Base-by-base conservation (phyloP, 2,888 invertebrate genomes). In the Cheilosia variabilis region DNA sequence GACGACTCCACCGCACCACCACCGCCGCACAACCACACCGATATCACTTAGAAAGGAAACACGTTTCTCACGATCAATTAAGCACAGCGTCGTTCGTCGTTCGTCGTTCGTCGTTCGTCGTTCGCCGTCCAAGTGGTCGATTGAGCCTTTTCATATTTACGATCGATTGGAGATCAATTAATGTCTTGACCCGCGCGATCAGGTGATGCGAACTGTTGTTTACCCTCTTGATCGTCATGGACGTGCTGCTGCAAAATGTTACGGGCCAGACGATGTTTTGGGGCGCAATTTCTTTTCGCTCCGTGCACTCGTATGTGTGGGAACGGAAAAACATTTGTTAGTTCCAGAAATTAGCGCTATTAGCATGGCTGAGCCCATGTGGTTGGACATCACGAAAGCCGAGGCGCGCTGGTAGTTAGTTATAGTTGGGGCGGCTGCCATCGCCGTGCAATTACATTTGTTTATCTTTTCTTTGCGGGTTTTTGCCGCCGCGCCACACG, bases 1-100 rank as follows among this genome's bases (percentile, higher is more conserved):
- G 84, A 47, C 80, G 27, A 27, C 27, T 5, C 5, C 27, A 27
- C 45, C 52, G 22, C 24, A 24, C 52, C n/a, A 1, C 45, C 2
- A 2, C 4, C 45, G 13, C n/a, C 45, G 17, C n/a, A 7, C n/a
- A n/a, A 4, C 45, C 37, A 37, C 13, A 37, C 37, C 13, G 37
- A 37, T 37, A 27, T n/a, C 60, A 60, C 81, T 86, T 86, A 77
- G 81, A 86, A 81, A 86, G 86, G 76, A 86, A 86, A 86, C 81
- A 81, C 76, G 86, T 86, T 86, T 77, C 86, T 72, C 86, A 86
- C 81, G 86, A 86, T 86, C 81, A 86, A 86, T 86, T 86, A 86
- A 86, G 62, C 77, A 53, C 7, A 47, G 19, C 60, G 27, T 34
- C 31, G 62, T 31, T 17, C 31, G 55, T 37, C 24, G 37, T 57